Evolutionary conservation across 2,797 vertebrate genomes (phyloP), one percentile per base, ranked within the genome.

Genomic region (Columba guinea): DNA sequence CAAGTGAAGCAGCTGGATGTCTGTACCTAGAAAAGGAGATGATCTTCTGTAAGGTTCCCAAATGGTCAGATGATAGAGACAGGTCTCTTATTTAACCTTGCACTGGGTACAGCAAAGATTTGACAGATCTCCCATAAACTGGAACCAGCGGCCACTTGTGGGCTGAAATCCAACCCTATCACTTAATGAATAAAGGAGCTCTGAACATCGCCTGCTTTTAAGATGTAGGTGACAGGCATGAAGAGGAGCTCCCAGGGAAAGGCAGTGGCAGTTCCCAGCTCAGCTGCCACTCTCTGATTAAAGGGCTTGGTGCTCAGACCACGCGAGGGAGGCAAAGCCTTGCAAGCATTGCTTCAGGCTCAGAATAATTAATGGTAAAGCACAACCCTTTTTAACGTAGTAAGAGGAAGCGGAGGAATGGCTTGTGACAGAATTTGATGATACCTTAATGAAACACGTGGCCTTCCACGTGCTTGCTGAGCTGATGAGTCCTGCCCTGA

Each of bases 301-400:
- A 46, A 94, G 84, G 78, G 24, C 74, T 87, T 44, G n/a, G 46
- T 1, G 46, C 48, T 87, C 53, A 67, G 46, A 18, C 44, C 0
- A 1, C 55, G 51, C 0, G 2, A 75, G 48, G 77, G 41, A 73
- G 60, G 78, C 35, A 32, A 69, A 93, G 70, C 80, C 63, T 84
- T 0, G 0, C 10, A 9, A 68, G 37, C 6, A 1, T 76, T 0
- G 0, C 52, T 60, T 73, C 32, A 62, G 74, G 65, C 65, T 87
- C 34, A 51, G 51, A 37, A 11, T 35, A 49, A 73, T 82, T 81
- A 65, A 28, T 17, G 26, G 32, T 35, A 7, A 78, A 73, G 37
- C 27, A 28, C 0, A 7, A 20, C 21, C 11, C 17, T 65, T 30
- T 35, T 39, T 3, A 84, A 17, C 20, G n/a, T 56, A 17, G 39